Evolutionary conservation across 2,797 vertebrate genomes (phyloP), one percentile per base, ranked within the genome.

Genomic region (Gambelia wislizenii): DNA sequence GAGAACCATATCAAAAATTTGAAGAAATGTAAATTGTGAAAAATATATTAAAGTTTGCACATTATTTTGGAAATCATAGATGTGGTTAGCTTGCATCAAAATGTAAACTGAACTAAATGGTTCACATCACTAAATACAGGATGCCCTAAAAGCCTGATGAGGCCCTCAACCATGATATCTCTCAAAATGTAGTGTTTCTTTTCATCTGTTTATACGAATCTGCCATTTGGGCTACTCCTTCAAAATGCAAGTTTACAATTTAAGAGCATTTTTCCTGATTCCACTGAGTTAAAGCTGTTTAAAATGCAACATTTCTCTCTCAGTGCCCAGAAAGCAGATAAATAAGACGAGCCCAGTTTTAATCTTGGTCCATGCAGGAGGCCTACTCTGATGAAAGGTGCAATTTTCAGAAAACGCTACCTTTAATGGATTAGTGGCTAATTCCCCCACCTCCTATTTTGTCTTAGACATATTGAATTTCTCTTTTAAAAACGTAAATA

Each of bases 371-470:
- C 72, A 42, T 88, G 89, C 64, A 85, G 90, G 85, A 91, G 84
- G 76, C 84, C 89, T 76, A 7, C 90, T 92, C 87, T 91, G 89
- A 93, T 30, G 8, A 90, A 92, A 93, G 75, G 72, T 89, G 54
- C 88, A 82, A 87, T 91, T 91, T 88, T 89, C 90, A 94, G 87
- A 69, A 92, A 93, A 83, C 64, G 80, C 0, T 1, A 87, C 81
- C 89, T 91, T 42, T 92, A 91, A 92, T 83, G 86, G 87, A 91
- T 91, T 93, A 92, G 22, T 33, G 87, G 59, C 74, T 91, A 79
- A 75, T 86, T 88, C 80, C 74, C 83, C 75, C 49, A 76, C 59
- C 82, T 91, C 42, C 79, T 89, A 3, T 89, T 94, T 93, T 89
- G 74, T 85, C 85, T 89, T 87, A 88, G 47, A 89, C 81, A 86